Percentiles rank a stretch among this genome's conserved stretches.
phyloP scores from a whole-genome alignment of 2,888 invertebrate species.

The Tetheella fluctuosa region DNA sequence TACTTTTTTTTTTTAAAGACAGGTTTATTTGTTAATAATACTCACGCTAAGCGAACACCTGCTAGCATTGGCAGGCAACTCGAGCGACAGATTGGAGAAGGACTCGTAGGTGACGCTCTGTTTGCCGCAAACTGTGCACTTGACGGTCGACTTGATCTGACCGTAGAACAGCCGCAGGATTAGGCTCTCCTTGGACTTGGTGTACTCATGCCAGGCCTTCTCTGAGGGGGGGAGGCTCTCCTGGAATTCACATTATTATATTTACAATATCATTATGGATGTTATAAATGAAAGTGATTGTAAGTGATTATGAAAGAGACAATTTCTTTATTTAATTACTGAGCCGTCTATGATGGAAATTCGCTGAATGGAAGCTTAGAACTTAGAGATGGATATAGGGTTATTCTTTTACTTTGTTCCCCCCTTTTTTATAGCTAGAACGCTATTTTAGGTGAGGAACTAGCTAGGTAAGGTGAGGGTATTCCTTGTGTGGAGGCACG shows the following conservation, averaged over 20 bases:
- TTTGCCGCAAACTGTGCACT: conserved; percentile 89
- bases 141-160: conserved; percentile 92
- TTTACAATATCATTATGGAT: too few species aligned
- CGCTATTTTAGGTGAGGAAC: background rate
- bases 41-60: conserved; percentile 84
- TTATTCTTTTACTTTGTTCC: too few species aligned
- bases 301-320: too few species aligned
- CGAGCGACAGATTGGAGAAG: conserved; percentile 93
- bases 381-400: too few species aligned
- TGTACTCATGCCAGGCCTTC: conserved; percentile 89
- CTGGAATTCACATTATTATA: conserved; percentile 38
- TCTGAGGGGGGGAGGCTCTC: conserved; percentile 73
- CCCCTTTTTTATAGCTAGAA: too few species aligned
- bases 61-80: conserved; percentile 86
- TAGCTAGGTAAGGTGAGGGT: background rate
- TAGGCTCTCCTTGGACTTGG: conserved; percentile 87
- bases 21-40: conserved; percentile 75
- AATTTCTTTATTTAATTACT: too few species aligned
- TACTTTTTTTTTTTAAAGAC: too few species aligned
- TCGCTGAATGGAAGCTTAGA: too few species aligned
- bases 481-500: conserved; percentile 68
- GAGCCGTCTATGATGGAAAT: too few species aligned
- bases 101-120: conserved; percentile 93
- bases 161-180: conserved; percentile 93
- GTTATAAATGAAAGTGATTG: too few species aligned